These are phyloP conservation scores for Ameiurus melas DNA, from an alignment of 2,113 vertebrate genomes.

Conservation along the genomic window DNA sequence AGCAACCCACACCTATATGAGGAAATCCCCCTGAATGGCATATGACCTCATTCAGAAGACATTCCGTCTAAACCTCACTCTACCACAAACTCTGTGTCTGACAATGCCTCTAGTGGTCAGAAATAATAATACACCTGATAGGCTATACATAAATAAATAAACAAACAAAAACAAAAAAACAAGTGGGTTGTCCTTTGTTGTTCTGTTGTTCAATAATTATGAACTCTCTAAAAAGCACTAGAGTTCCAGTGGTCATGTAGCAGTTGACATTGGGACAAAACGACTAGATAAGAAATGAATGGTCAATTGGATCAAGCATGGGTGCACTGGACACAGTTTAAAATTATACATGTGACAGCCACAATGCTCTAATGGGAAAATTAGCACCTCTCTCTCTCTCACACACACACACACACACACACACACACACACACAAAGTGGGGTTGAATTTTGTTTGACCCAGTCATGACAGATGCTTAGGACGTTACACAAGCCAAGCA, in stretches of 20 bases:
- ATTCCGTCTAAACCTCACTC: conserved; percentile 57
- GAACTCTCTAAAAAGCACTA: neutral
- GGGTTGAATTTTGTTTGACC: conserved; percentile 51
- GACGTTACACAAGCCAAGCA: conserved; percentile 67
- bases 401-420: neutral
- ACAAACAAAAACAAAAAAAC: neutral
- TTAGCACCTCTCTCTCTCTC: neutral
- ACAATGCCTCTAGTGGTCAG: conserved; percentile 49
- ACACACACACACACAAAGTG: conserved; percentile 22
- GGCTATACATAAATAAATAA: neutral
- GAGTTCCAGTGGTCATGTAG: neutral
- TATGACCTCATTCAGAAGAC: conserved; percentile 69
- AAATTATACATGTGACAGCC: conserved; percentile 62
- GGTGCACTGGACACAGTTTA: conserved; percentile 45
- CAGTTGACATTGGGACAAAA: conserved; percentile 29
- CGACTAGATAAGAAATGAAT: conserved; percentile 44
- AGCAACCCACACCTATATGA: conserved; percentile 68
- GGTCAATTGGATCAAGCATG: conserved; percentile 21
- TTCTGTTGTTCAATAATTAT: neutral
- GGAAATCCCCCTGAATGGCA: conserved; percentile 65
- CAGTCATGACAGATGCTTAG: conserved; percentile 68
- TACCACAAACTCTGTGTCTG: conserved; percentile 34
- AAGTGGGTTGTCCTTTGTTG: neutral
- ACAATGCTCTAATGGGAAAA: conserved; percentile 49
- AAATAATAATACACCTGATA: conserved; percentile 23